Evolutionary conservation across 2,888 invertebrate genomes (phyloP), one percentile per base, ranked within the genome.

Genomic region (Flabesymbios commensalis): DNA sequence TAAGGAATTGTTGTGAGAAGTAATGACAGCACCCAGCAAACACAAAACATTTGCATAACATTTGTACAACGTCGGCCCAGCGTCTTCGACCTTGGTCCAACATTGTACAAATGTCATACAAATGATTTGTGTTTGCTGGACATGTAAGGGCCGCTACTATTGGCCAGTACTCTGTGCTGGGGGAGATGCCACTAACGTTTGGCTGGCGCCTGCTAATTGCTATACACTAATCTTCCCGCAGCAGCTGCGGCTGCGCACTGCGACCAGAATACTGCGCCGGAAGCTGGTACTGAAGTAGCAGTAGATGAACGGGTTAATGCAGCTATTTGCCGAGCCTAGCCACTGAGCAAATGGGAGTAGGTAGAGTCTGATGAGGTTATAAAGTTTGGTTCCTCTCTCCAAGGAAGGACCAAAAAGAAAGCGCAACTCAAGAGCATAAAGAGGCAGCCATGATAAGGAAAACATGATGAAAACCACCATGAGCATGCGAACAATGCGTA

Each of bases 401-500:
- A 48, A 36, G 4, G 53, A 22, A 19, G 65, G 56, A 1, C 65
- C 65, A 52, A 67, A 70, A n/a, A 67, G 92, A 74, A 94, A 89
- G 72, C 93, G 87, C 0, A 94, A 90, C 78, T 93, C 92, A 77
- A 94, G 92, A 26, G 90, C 88, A 84, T 95, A 95, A 41, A 95
- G 86, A 0, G 95, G 95, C 77, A 94, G 86, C 95, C 95, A 95
- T 36, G 94, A 94, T 1, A 94, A 85, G 0, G 94, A 93, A 81
- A 95, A 95, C n/a, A 94, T 85, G 58, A 94, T 90, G 26, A 94
- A 93, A 39, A 95, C 95, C 19, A 90, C 92, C 0, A 94, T 90
- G 63, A 95, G 85, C 95, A 95, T 95, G 84, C 94, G 94, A 24
- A 94, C 91, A 48, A 94, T 94, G 83, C 94, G 93, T 39, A 93